Evolutionary conservation across 1,140 invertebrate species (phyloP).

Genomic region (Macrocentrus cingulum): DNA sequence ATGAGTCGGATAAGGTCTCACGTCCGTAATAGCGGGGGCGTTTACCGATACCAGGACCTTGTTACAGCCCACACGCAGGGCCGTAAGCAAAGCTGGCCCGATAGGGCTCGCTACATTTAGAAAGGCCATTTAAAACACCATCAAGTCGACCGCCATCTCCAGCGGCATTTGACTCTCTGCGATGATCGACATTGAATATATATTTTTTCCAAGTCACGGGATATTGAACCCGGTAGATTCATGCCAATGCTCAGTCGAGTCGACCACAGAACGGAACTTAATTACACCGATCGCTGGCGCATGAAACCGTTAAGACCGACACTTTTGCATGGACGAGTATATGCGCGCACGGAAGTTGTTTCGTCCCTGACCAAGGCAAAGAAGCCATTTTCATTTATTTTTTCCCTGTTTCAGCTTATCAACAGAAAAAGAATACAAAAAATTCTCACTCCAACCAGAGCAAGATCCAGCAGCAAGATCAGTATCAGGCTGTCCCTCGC

Average conservation of each 20-base stretch:
- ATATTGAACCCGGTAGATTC: constrained; percentile 30
- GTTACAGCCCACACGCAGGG: constrained; percentile 51
- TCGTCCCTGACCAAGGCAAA: neutral
- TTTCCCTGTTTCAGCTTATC: neutral
- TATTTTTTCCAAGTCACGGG: constrained; percentile 3
- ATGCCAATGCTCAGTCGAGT: constrained; percentile 19
- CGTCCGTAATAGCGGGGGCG: constrained; percentile 44
- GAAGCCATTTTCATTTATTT: neutral
- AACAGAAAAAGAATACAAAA: too few relatives aligned
- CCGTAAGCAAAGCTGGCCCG: constrained; percentile 34
- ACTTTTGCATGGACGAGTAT: constrained; percentile 5
- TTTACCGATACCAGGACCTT: constrained; percentile 46
- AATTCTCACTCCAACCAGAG: too few relatives aligned
- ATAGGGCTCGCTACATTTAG: neutral
- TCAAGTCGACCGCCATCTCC: too few relatives aligned
- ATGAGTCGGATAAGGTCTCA: constrained; percentile 1
- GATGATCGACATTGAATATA: constrained; percentile 12
- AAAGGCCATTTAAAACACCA: neutral
- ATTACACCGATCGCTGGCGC: constrained; percentile 39
- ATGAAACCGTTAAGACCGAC: constrained; percentile 38
- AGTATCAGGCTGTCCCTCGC: neutral
- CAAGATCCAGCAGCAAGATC: too few relatives aligned
- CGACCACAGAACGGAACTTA: constrained; percentile 44
- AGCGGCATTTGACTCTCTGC: neutral
- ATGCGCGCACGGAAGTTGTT: neutral